Base-by-base conservation (phyloP, 2,888 invertebrate genomes). In the Tipula unca region DNA sequence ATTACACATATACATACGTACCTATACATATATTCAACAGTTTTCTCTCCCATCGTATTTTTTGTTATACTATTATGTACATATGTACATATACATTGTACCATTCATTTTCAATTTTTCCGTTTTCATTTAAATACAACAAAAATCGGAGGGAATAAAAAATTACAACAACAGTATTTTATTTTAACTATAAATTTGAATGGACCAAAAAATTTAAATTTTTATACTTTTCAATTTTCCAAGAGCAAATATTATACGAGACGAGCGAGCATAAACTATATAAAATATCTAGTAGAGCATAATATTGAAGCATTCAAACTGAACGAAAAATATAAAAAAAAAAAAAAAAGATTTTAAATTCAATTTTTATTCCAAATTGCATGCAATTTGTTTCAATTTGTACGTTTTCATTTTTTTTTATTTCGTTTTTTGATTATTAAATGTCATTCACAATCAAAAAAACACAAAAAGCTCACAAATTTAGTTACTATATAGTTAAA, bases 311-410 rank as follows among this genome's bases (percentile, higher is more conserved):
- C 69, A 25, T 69, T 10, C 1, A 25, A 48, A 17, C 17, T 17
- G 8, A 25, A 69, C 69, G 25, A 69, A 32, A n/a, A n/a, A 3
- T 8, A 13, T 39, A 48, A 20, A 3, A 48, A 2, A 48, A 48
- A 48, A n/a, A 48, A n/a, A n/a, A n/a, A n/a, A 48, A 69, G 8
- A 10, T 13, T 25, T 69, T 69, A 69, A 69, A 69, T 69, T 69
- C 69, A 69, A 69, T 69, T 69, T 69, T 69, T 69, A 20, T 25
- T 69, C 6, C 20, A 69, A 69, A 69, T 69, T 69, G 69, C 69
- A 69, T 69, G 69, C 69, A 69, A 69, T 69, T 69, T 69, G 69
- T 69, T 69, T 69, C 69, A 69, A 69, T 69, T 69, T 69, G 69
- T 25, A 69, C 69, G 69, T 69, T 69, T 48, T 48, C 0, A 48